Evolutionary conservation across 2,113 vertebrate species (phyloP), one percentile per base, ranked within the genome.

Genomic region (Percina caprodes): DNA sequence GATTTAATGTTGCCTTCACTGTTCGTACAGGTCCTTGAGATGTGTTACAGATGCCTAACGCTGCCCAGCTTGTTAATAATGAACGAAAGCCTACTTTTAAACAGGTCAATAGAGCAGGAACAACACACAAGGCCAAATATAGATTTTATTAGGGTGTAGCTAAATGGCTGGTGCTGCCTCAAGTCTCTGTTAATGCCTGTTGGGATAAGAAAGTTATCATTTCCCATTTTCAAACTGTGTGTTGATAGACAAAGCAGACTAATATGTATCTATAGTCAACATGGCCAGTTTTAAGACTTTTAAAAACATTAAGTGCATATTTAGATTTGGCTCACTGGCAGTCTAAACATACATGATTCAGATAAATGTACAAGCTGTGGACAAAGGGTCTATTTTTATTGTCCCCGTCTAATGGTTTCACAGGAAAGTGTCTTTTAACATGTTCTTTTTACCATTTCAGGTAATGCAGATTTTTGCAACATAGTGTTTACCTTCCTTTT

Each of bases 151-250:
- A 46, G 76, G 75, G 73, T 52, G 69, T 58, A 49, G 52, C 55
- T 65, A 21, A 73, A 18, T 54, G n/a, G 19, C 45, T 0, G 2
- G 15, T 21, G 74, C 49, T 1, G 19, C 23, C 48, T 77, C 15
- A 5, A 42, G 9, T 35, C 42, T 46, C 30, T 16, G 51, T 35
- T 46, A 30, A 59, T 35, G 23, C 23, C 62, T 59, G 11, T 24
- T 30, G 61, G 74, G 45, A 82, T 68, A 54, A 61, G 59, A 83
- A 72, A 59, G 42, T 79, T 79, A 72, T 46, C 14, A 13, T 52
- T 66, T 75, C 61, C 23, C 21, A 46, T 63, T 69, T 76, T 69
- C 23, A 51, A 61, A 70, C 21, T 54, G 45, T 21, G 33, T 46
- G 63, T 24, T 67, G 26, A 67, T 14, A 61, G 48, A 67, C 5